Base-by-base conservation (phyloP, 2,888 invertebrate species). In the Caenorhabditis imperialis region DNA sequence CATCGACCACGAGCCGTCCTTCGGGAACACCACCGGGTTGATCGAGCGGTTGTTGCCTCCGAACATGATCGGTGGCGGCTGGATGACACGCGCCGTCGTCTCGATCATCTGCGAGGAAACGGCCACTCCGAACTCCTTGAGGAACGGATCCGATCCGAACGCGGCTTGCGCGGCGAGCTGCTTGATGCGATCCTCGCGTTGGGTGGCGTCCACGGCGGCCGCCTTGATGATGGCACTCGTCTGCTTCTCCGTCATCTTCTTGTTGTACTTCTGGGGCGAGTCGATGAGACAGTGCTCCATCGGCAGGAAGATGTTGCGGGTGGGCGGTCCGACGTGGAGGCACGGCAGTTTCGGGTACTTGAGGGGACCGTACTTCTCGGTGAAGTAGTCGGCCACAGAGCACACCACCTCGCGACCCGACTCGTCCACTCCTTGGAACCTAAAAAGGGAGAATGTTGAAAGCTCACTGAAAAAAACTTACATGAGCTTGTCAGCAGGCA, bases 311-410 rank as follows among this genome's bases (percentile, higher is more conserved):
- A 84, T 84, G 61, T 82, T 78, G 38, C 84, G 79, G 54, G 79
- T 76, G 22, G 79, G 81, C n/a, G 84, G 84, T 4, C 85, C 85
- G 35, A 85, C 85, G 76, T 85, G 85, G 40, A 85, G 83, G 44
- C 85, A 85, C 18, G 85, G 85, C 44, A 85, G 77, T 51, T 77
- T 77, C n/a, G 85, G 85, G 58, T 70, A 85, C 54, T 65, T 62
- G 38, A 85, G 81, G 42, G 71, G 71, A 44, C 75, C 74, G 60
- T 85, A 85, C 60, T 77, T 79, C 48, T 81, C 77, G 27, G 75
- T 75, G 57, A 85, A 85, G 75, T 85, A 85, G 51, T 85, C 76
- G 30, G 85, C 85, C 22, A 85, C 85, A 10, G 82, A 82, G 60
- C 79, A 77, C 45, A 70, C 75, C 35, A 74, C 70, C 55, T 80